Conservation (phyloP, 2,797 vertebrate species). For the Neostethus bicornis region DNA sequence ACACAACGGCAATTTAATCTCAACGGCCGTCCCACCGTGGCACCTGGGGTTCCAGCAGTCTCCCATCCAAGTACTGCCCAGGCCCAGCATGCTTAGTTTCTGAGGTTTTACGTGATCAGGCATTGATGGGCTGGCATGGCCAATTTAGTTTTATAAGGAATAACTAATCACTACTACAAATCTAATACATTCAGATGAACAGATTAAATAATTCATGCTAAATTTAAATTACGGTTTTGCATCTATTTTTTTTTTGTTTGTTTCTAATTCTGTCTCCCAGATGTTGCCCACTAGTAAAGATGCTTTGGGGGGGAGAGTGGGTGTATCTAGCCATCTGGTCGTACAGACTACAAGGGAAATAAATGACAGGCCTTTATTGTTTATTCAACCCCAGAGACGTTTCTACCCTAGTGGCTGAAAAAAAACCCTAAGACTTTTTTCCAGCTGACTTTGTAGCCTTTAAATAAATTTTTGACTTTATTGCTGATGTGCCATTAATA, state of each 20-base stretch:
- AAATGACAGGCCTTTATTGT: constrained; percentile 69
- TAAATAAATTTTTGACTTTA: constrained; percentile 26
- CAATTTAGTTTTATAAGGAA: too few relatives aligned
- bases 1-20: too few relatives aligned
- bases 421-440: constrained; percentile 42
- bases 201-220: too few relatives aligned
- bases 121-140: too few relatives aligned
- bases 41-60: too few relatives aligned
- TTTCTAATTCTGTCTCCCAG: constrained; percentile 54
- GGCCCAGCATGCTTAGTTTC: too few relatives aligned
- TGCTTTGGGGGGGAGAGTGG: constrained; percentile 40
- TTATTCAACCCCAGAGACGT: constrained; percentile 59
- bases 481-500: constrained; percentile 10
- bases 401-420: constrained; percentile 33
- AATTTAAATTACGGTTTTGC: constrained; percentile 2
- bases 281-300: constrained; percentile 64
- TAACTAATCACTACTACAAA: too few relatives aligned
- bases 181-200: too few relatives aligned
- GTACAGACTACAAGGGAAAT: constrained; percentile 64
- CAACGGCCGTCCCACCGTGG: too few relatives aligned
- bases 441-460: constrained; percentile 37
- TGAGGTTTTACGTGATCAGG: too few relatives aligned
- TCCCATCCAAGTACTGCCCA: too few relatives aligned
- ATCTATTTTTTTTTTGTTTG: constrained; percentile 45
- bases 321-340: constrained; percentile 69